Percentiles rank a stretch among this genome's conserved stretches.
These are phyloP conservation scores for Channa maculata DNA, from an alignment of 2,113 vertebrate genomes.

Conservation along the genomic window DNA sequence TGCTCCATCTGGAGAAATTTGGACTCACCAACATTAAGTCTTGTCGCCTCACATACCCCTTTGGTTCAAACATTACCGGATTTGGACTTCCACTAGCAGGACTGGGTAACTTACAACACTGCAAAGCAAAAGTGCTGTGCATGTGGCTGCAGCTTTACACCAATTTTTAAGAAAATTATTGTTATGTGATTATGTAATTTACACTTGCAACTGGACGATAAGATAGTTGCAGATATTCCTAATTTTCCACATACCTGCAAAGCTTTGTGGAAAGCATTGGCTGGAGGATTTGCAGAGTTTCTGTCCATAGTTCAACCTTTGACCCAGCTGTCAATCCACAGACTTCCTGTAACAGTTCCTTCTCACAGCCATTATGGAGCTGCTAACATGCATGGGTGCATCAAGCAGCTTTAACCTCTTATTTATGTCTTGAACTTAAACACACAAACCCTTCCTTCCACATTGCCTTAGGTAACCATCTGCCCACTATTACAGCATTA, in stretches of 20 bases:
- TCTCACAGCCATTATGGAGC: neutral
- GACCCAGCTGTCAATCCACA: neutral
- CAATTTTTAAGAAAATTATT: no score
- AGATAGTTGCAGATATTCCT: no score
- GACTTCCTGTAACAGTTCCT: neutral
- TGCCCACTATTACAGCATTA: constrained; percentile 11
- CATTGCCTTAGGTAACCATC: neutral
- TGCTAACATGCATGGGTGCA: neutral
- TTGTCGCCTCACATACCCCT: neutral
- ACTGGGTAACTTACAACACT: neutral
- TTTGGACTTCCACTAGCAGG: neutral
- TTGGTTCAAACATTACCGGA: constrained; percentile 22
- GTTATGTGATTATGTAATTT: no score
- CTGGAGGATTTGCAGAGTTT: neutral
- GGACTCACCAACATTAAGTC: neutral
- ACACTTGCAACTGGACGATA: no score
- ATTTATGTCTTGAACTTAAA: neutral
- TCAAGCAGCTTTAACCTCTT: constrained; percentile 1
- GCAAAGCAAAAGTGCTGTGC: constrained; percentile 3
- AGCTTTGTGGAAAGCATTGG: neutral
- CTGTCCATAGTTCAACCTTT: neutral
- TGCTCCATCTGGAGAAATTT: constrained; percentile 21
- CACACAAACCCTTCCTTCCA: neutral
- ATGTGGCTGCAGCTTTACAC: no score
- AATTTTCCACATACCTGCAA: neutral